phyloP scores from a whole-genome alignment of 2,113 vertebrate genomes.

The Phalacrocorax brasilianus region DNA sequence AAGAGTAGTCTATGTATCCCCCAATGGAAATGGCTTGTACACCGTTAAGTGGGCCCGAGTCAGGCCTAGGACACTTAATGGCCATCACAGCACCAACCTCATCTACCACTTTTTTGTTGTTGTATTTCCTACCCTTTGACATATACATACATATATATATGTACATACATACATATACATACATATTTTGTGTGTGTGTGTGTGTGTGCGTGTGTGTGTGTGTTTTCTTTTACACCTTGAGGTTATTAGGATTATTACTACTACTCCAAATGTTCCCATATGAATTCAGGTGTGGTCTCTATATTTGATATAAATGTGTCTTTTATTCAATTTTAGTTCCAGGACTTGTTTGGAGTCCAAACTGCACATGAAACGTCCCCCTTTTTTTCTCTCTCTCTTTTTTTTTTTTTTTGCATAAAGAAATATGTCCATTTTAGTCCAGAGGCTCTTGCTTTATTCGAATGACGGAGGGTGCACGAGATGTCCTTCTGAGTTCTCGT shows the following conservation, averaged over 20 bases:
- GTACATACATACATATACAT: conserved; percentile 54
- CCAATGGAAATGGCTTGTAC: conserved; percentile 73
- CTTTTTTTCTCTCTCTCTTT: neutral
- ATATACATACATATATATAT: conserved; percentile 73
- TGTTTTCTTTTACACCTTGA: conserved; percentile 63
- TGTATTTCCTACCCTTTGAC: conserved; percentile 78
- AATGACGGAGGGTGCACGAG: conserved; percentile 80
- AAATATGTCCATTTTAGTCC: conserved; percentile 82
- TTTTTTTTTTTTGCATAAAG: conserved; percentile 56
- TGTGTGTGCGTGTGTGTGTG: neutral
- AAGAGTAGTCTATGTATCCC: conserved; percentile 21
- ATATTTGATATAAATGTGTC: conserved; percentile 77
- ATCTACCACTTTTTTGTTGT: conserved; percentile 51
- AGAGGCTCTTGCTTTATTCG: conserved; percentile 90
- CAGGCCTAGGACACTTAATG: conserved; percentile 68
- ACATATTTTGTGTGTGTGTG: neutral
- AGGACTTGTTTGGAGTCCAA: conserved; percentile 73
- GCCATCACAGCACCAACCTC: conserved; percentile 72
- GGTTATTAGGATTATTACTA: conserved; percentile 72
- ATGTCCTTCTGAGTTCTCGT: conserved; percentile 82
- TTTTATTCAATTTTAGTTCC: conserved; percentile 76
- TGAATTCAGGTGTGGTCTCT: conserved; percentile 80
- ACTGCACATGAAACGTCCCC: conserved; percentile 70
- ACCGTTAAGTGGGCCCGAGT: conserved; percentile 52
- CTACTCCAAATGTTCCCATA: conserved; percentile 77